phyloP scores from a whole-genome alignment of 2,113 vertebrate species.

The Pygoscelis antarcticus region DNA sequence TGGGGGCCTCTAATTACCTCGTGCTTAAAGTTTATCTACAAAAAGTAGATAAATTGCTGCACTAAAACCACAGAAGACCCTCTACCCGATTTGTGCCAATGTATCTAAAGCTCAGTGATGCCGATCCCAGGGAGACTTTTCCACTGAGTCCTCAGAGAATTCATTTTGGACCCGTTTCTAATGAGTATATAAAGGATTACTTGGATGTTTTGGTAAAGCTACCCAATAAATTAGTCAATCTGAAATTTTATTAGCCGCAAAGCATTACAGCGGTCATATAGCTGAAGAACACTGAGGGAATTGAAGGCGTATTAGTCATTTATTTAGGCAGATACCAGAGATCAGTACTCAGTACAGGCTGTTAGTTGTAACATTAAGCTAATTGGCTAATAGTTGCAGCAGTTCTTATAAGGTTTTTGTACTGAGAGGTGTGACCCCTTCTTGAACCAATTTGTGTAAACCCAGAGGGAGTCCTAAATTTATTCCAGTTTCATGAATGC shows the following conservation, averaged over 20 bases:
- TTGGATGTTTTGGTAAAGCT: slow-evolving; percentile 75
- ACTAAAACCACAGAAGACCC: slow-evolving; percentile 69
- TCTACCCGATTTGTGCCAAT: slow-evolving; percentile 52
- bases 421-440: slow-evolving; percentile 56
- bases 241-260: slow-evolving; percentile 71
- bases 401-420: slow-evolving; percentile 59
- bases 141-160: slow-evolving; percentile 48
- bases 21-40: slow-evolving; percentile 73
- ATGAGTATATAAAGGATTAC: slow-evolving; percentile 63
- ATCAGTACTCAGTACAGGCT: slow-evolving; percentile 36
- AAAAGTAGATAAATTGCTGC: slow-evolving; percentile 70
- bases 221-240: slow-evolving; percentile 69
- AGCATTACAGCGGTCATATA: slow-evolving; percentile 42
- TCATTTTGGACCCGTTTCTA: slow-evolving; percentile 51
- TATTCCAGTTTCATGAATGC: slow-evolving; percentile 53
- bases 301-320: slow-evolving; percentile 30
- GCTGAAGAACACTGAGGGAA: slow-evolving; percentile 53
- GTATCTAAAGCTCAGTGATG: slow-evolving; percentile 61
- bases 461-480: slow-evolving; percentile 58
- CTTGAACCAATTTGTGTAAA: slow-evolving; percentile 68
- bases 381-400: slow-evolving; percentile 72
- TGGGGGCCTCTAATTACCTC: slow-evolving; percentile 71
- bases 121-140: slow-evolving; percentile 57
- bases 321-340: slow-evolving; percentile 62
- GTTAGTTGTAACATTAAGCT: slow-evolving; percentile 64